Conservation (phyloP, 1,140 invertebrate species). For the Sarcophaga peregrina region DNA sequence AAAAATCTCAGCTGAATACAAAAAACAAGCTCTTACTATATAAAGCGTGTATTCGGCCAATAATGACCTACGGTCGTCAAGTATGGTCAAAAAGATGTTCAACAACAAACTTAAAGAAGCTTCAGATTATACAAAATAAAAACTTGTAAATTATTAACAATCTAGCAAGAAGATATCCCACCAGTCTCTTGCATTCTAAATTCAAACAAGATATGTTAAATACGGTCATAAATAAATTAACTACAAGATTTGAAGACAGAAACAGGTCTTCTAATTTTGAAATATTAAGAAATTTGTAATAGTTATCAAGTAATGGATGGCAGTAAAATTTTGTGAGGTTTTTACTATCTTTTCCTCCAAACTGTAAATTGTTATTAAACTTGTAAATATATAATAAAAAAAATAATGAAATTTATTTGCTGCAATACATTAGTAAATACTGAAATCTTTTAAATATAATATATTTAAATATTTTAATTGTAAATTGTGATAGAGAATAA, state of each 20-base stretch:
- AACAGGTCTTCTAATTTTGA: not conserved
- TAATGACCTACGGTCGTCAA: too few species aligned
- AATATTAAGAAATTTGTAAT: not conserved
- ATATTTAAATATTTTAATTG: slow-evolving; percentile 12
- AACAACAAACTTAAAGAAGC: not conserved
- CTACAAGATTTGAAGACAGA: not conserved
- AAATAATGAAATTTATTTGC: not conserved
- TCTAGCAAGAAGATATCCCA: too few species aligned
- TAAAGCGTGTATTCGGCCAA: not conserved
- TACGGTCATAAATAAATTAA: not conserved
- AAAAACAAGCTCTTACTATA: not conserved
- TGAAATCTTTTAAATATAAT: not conserved
- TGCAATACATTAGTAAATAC: not conserved
- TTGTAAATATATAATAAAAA: not conserved
- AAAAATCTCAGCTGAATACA: not conserved
- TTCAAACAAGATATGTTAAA: not conserved
- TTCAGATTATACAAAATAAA: not conserved
- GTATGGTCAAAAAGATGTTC: not conserved
- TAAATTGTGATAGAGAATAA: not conserved
- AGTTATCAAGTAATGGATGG: not conserved
- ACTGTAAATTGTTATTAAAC: not conserved
- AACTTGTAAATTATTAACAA: too few species aligned
- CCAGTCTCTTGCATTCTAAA: not conserved
- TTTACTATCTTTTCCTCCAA: not conserved
- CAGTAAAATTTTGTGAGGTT: not conserved